Percentiles rank a stretch among this genome's conserved stretches.
Conservation (phyloP, 1,140 invertebrate genomes). For the Atopsyche davidsoni region DNA sequence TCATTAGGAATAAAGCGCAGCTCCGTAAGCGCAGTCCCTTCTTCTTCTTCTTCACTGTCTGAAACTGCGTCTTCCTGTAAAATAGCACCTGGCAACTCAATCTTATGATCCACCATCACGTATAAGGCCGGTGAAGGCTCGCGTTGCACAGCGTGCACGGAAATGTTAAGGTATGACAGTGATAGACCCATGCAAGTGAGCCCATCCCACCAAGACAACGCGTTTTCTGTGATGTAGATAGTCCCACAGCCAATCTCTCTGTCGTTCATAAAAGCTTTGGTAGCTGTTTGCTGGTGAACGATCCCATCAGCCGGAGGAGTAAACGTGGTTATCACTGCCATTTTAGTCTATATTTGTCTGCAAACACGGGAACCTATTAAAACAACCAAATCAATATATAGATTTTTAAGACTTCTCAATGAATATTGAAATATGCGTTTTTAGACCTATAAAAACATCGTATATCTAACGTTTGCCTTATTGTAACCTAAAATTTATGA, state of each 20-base stretch:
- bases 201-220: constrained; percentile 22
- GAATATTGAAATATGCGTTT: too few relatives aligned
- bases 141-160: constrained; percentile 41
- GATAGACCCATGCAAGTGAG: constrained; percentile 32
- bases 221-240: constrained; percentile 20
- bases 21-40: constrained; percentile 15
- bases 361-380: too few relatives aligned
- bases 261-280: constrained; percentile 9
- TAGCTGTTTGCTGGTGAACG: constrained; percentile 9
- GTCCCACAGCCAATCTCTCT: constrained; percentile 17
- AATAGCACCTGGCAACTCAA: constrained; percentile 33
- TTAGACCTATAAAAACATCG: too few relatives aligned
- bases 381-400: too few relatives aligned
- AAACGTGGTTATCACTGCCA: constrained; percentile 17
- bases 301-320: constrained; percentile 7
- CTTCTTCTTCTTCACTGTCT: constrained; percentile 9
- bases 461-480: too few relatives aligned
- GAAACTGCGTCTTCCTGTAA: not conserved
- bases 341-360: too few relatives aligned
- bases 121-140: constrained; percentile 40
- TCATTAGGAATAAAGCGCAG: constrained; percentile 22
- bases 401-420: too few relatives aligned
- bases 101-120: constrained; percentile 42
- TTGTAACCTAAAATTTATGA: too few relatives aligned
- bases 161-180: constrained; percentile 41